Base-by-base conservation (phyloP, 2,888 invertebrate species). In the Eupeodes luniger region DNA sequence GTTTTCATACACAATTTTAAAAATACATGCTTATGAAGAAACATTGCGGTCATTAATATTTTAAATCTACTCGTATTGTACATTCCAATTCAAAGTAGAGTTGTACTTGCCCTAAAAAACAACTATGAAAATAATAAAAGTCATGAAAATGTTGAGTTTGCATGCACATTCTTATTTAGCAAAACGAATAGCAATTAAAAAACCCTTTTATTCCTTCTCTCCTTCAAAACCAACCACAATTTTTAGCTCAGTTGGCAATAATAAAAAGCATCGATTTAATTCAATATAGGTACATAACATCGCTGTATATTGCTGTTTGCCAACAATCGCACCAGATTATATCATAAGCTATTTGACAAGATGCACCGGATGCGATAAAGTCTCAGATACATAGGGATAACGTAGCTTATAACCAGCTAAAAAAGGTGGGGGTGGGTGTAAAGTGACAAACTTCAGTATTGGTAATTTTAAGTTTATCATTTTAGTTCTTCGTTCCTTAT, bases 331-430 rank as follows among this genome's bases (percentile, higher is more conserved):
- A 72, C 36, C 70, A 66, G 80, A 76, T 87, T 83, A 74, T 61
- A 83, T 80, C 80, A 84, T 77, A 87, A 87, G 67, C 83, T 77
- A 83, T 40, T 40, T 83, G 87, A 77, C 59, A 80, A 77, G 76
- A 87, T 80, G 80, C 83, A 70, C 83, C 75, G 80, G 83, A 74
- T 80, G 82, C 62, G 53, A 87, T 62, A 72, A 62, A 76, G 16
- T 62, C 27, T 83, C 55, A 12, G 40, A 70, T 44, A 55, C 9
- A 40, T 49, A 19, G 40, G 57, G 34, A 61, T 62, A 61, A 79
- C 12, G 47, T 62, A 51, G 7, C 27, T 14, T 66, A 40, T 40
- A 40, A 40, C 40, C 40, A 40, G 40, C 9, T 40, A 40, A 40
- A 40, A 40, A 40, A 40, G 40, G 9, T 5, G 40, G 19, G 2